phyloP scores from a whole-genome alignment of 2,888 invertebrate genomes.

The Andrena marginata region DNA sequence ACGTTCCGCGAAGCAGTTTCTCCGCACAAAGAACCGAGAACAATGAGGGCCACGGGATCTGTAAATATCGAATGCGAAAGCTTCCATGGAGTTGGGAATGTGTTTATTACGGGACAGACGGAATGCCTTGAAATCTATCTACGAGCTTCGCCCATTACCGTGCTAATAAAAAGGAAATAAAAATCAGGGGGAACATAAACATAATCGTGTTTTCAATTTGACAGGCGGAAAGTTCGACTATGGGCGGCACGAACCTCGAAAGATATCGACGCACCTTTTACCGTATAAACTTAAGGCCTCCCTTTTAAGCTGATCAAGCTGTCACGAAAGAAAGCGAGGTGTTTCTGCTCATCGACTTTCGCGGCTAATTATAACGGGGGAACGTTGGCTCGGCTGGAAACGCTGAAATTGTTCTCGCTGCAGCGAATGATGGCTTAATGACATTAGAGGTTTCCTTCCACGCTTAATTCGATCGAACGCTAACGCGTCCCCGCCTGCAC shows the following conservation, averaged over 20 bases:
- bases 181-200: no score
- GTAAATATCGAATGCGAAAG: no score
- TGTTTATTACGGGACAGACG: no score
- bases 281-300: constrained; percentile 22
- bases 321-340: constrained; percentile 8
- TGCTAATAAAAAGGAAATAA: no score
- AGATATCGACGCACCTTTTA: constrained; percentile 13
- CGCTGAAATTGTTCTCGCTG: background rate
- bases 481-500: background rate
- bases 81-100: no score
- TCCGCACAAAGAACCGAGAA: background rate
- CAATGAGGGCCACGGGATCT: background rate
- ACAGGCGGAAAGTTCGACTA: background rate
- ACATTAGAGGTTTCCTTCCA: background rate
- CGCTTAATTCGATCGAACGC: background rate
- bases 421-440: background rate
- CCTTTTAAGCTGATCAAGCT: constrained; percentile 11
- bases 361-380: background rate
- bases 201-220: background rate
- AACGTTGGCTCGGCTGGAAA: background rate
- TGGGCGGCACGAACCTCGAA: background rate
- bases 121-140: no score
- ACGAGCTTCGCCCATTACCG: no score
- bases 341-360: background rate
- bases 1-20: background rate